Evolutionary conservation across 2,797 vertebrate species (phyloP).

Genomic region (Acipenser oxyrinchus): DNA sequence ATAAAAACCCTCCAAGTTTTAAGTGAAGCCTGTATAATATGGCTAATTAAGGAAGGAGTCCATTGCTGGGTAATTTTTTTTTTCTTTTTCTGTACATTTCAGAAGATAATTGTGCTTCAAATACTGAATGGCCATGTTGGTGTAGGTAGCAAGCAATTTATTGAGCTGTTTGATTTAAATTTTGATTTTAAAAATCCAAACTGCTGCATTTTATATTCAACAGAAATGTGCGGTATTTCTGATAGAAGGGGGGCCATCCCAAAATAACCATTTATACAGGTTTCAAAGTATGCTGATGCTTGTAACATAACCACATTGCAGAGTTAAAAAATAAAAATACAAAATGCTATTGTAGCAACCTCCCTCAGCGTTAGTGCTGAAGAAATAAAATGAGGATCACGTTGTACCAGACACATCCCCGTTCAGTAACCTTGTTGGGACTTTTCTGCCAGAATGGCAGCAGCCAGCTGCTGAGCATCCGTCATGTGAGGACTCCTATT

Average conservation of each 20-base stretch:
- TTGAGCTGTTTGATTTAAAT: too few species aligned
- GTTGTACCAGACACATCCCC: slow-evolving; percentile 21
- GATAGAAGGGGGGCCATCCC: too few species aligned
- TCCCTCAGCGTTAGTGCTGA: slow-evolving; percentile 69
- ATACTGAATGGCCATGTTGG: too few species aligned
- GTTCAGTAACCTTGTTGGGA: slow-evolving; percentile 79
- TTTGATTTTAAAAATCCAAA: too few species aligned
- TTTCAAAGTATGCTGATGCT: slow-evolving; percentile 2
- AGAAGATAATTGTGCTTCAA: too few species aligned
- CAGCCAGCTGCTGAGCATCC: slow-evolving; percentile 88
- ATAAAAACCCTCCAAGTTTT: slow-evolving; percentile 3
- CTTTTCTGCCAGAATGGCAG: slow-evolving; percentile 88
- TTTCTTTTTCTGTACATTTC: too few species aligned
- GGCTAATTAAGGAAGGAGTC: neutral
- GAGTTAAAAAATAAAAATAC: slow-evolving; percentile 37
- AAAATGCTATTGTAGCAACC: slow-evolving; percentile 76
- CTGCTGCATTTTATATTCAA: too few species aligned
- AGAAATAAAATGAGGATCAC: slow-evolving; percentile 40
- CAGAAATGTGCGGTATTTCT: too few species aligned
- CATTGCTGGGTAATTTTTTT: neutral
- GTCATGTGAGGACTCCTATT: slow-evolving; percentile 82
- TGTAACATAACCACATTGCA: slow-evolving; percentile 2
- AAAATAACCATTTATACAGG: neutral
- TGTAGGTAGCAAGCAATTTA: too few species aligned
- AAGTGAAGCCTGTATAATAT: slow-evolving; percentile 1